Conservation (phyloP, 2,888 invertebrate species). For the Ceratothoa steindachneri region DNA sequence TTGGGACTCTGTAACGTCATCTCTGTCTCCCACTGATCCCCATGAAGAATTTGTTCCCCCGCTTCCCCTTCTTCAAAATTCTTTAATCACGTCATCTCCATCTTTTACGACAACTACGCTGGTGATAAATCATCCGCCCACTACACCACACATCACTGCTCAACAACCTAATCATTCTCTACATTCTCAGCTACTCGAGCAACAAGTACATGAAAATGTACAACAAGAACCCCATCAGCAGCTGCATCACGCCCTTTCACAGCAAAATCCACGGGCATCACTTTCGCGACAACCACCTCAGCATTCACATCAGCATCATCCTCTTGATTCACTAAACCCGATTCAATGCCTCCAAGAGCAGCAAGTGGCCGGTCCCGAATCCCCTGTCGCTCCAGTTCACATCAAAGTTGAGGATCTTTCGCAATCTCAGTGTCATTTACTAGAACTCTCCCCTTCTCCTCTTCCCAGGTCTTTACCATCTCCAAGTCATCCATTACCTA, state of each 20-base stretch:
- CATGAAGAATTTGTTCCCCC: constrained; percentile 68
- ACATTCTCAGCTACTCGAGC: constrained; percentile 8
- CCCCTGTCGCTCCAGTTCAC: not conserved
- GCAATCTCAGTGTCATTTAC: not conserved
- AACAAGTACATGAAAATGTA: not conserved
- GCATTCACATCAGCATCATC: not conserved
- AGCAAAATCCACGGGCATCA: not conserved
- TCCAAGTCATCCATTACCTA: not conserved
- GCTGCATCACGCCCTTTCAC: not conserved
- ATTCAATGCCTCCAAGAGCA: not conserved
- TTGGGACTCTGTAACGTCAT: constrained; percentile 88
- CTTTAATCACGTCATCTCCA: not conserved
- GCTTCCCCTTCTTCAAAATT: not conserved
- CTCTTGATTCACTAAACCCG: not conserved
- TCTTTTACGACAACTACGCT: not conserved
- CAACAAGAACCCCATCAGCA: constrained; percentile 16
- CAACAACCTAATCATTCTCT: not conserved
- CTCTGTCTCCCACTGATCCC: constrained; percentile 82
- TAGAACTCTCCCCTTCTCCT: not conserved
- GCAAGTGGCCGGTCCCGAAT: not conserved
- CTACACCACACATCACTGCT: not conserved
- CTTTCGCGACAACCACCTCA: not conserved
- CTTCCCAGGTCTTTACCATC: not conserved
- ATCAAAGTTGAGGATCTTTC: not conserved
- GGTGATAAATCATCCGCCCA: not conserved